A percentile compares a stretch with the other conserved stretches of the same genome.
Conservation (phyloP, 2,113 vertebrate genomes). For the Pollimyrus isidori region DNA sequence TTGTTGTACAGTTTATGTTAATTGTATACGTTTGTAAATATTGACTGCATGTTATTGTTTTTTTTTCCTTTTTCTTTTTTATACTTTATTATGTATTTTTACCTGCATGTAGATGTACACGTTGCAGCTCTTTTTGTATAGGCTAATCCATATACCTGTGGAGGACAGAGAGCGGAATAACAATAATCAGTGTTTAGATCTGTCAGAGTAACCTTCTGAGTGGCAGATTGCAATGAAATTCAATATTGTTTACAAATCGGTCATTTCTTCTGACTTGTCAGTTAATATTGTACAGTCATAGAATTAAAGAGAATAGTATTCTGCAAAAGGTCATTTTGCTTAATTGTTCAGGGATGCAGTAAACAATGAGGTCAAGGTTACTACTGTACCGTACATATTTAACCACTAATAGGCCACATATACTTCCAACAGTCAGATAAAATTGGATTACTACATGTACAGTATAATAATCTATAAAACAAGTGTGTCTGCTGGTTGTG, state of each 20-base stretch:
- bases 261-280: background rate
- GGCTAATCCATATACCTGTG: background rate
- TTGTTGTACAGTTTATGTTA: too few species aligned
- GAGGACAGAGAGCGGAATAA: background rate
- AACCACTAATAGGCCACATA: too few species aligned
- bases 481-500: too few species aligned
- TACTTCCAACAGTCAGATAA: too few species aligned
- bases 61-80: background rate
- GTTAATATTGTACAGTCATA: background rate
- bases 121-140: background rate
- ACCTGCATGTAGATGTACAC: background rate
- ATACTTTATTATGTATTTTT: background rate
- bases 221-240: background rate
- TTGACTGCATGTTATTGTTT: background rate
- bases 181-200: background rate
- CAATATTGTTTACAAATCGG: background rate
- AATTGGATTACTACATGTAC: too few species aligned
- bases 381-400: too few species aligned
- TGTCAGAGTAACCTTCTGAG: background rate
- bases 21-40: too few species aligned
- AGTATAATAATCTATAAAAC: too few species aligned
- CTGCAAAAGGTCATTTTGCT: background rate
- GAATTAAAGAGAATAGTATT: background rate
- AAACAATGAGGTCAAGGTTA: too few species aligned
- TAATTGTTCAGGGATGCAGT: background rate